Conservation (phyloP, 2,797 vertebrate genomes). For the Macrochelys suwanniensis region DNA sequence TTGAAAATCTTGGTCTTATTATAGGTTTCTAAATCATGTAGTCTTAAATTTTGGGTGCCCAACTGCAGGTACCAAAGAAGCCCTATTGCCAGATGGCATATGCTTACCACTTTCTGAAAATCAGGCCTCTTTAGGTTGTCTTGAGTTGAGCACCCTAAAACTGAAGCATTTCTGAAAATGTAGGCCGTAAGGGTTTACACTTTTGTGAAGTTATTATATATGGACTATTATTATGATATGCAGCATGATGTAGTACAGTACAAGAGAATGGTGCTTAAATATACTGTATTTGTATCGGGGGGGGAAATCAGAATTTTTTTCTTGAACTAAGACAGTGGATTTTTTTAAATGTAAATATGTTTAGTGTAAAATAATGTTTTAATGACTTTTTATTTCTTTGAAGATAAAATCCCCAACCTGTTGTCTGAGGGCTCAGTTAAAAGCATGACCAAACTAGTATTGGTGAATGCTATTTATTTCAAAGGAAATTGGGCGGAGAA, state of each 20-base stretch:
- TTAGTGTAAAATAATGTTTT: not conserved
- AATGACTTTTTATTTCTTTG: slow-evolving; percentile 17
- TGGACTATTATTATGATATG: not conserved
- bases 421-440: slow-evolving; percentile 83
- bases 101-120: not conserved
- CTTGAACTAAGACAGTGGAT: not conserved
- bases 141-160: not conserved
- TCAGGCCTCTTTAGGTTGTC: not conserved
- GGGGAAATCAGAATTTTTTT: not conserved
- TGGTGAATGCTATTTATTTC: slow-evolving; percentile 96
- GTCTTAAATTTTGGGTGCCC: not conserved
- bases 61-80: not conserved
- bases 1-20: accelerated
- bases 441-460: slow-evolving; percentile 83
- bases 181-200: accelerated
- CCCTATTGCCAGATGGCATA: not conserved
- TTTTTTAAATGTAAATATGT: not conserved
- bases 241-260: not conserved
- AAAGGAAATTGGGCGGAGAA: slow-evolving; percentile 90
- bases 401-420: slow-evolving; percentile 93
- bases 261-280: not conserved
- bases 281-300: not conserved
- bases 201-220: not conserved
- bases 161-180: not conserved
- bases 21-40: not conserved